Percentiles rank a stretch among this genome's conserved stretches.
Evolutionary conservation across 2,797 vertebrate species (phyloP).

Genomic region (Eleutherodactylus coqui): DNA sequence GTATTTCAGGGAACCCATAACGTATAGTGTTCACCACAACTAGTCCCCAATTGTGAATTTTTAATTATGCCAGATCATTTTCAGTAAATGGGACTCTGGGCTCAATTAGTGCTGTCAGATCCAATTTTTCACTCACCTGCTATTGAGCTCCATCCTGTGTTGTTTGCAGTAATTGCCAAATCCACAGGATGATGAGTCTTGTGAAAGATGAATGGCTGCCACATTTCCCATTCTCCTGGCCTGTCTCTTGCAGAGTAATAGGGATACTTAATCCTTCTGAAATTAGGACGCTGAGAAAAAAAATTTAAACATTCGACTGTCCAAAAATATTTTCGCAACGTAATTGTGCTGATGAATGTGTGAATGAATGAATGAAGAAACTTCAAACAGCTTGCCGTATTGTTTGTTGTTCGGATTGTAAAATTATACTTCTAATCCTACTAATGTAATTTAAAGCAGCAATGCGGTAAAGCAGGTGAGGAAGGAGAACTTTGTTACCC

Average conservation of each 20-base stretch:
- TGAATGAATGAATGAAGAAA: background rate
- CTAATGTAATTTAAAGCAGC: background rate
- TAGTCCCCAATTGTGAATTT: slow-evolving; percentile 77
- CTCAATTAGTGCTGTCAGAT: slow-evolving; percentile 78
- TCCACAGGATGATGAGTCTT: slow-evolving; percentile 68
- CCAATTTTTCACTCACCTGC: slow-evolving; percentile 74
- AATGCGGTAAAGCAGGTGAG: background rate
- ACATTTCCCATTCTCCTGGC: slow-evolving; percentile 52
- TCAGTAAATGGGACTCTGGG: slow-evolving; percentile 77
- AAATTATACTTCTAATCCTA: background rate
- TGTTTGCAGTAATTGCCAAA: slow-evolving; percentile 73
- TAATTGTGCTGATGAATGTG: slow-evolving; percentile 27
- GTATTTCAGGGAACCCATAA: slow-evolving; percentile 70
- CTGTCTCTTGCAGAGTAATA: slow-evolving; percentile 18
- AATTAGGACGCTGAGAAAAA: background rate
- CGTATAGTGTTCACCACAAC: slow-evolving; percentile 70
- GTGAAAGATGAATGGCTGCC: slow-evolving; percentile 59
- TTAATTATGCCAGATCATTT: slow-evolving; percentile 78
- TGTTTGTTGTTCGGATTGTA: background rate
- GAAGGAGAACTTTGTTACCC: too few species aligned
- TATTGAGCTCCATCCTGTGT: slow-evolving; percentile 68
- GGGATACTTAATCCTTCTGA: slow-evolving; percentile 7
- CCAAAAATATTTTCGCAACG: slow-evolving; percentile 47
- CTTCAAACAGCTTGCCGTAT: background rate
- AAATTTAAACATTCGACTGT: accelerated